Base-by-base conservation (phyloP, 2,888 invertebrate species). In the Lissocephala sabroskyi region DNA sequence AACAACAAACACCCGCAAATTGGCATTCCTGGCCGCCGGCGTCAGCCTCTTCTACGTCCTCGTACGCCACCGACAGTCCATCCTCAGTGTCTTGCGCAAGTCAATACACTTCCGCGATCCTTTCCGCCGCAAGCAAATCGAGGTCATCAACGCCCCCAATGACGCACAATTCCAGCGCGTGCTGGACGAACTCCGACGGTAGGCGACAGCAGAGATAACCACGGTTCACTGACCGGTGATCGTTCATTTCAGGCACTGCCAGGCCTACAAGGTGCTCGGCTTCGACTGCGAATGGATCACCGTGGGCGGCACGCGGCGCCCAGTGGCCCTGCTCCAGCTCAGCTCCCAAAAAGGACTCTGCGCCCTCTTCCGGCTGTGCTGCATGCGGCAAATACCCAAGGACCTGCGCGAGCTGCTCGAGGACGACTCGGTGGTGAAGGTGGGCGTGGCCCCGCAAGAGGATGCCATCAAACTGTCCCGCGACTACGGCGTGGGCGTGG, bases 221-320 rank as follows among this genome's bases (percentile, higher is more conserved):
- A n/a, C n/a, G n/a, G n/a, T n/a, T n/a, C n/a, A n/a, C n/a, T n/a
- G n/a, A n/a, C n/a, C n/a, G n/a, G n/a, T n/a, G n/a, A n/a, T n/a
- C n/a, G n/a, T n/a, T n/a, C 17, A 7, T 23, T 32, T 3, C 19
- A 70, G 68, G 3, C 78, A 85, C 71, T 78, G 80, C 41, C 50
- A 59, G 29, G 53, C 76, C 7, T 83, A 86, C 35, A 82, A 81
- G 68, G 88, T 91, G 0, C 76, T 94, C 28, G 94, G 94, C 4
- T 90, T 94, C 75, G 94, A 94, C 78, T 93, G 93, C 81, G 94
- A 94, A 83, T 94, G 93, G 94, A 90, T 91, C 0, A 89, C 89
- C 0, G 84, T 85, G 0, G 86, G 87, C n/a, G 88, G 88, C 0
- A 84, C 81, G 39, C 83, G 88, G 3, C 85, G 86, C 1, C 89